phyloP scores from a whole-genome alignment of 2,113 vertebrate genomes.

The Mesoclemmys tuberculata region DNA sequence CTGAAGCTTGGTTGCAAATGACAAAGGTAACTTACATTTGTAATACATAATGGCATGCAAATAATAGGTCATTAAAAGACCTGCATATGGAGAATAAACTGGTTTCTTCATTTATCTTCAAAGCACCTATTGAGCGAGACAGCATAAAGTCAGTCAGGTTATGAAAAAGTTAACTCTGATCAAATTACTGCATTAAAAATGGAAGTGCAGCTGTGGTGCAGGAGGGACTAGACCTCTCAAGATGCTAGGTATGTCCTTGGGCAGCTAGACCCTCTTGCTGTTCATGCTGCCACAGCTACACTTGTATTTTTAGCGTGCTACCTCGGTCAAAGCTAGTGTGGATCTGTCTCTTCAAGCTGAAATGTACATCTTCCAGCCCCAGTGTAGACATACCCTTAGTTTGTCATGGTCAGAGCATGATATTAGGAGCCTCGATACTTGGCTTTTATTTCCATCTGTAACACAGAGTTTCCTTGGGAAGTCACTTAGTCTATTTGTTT shows the following conservation, averaged over 20 bases:
- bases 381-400: not conserved
- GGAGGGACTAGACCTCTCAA: not conserved
- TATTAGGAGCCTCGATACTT: not conserved
- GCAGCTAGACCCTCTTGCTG: not conserved
- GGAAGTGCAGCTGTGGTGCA: not conserved
- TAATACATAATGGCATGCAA: rapidly evolving
- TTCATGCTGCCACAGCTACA: not conserved
- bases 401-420: not conserved
- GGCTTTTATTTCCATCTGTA: not conserved
- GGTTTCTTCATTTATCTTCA: not conserved
- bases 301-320: not conserved
- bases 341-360: not conserved
- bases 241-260: not conserved
- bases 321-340: not conserved
- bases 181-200: not conserved
- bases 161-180: no score
- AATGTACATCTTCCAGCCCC: not conserved
- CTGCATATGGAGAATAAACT: not conserved
- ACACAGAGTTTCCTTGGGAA: not conserved
- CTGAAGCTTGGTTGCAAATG: not conserved
- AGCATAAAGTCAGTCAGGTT: not conserved
- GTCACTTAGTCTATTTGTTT: not conserved
- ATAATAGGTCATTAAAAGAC: not conserved
- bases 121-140: not conserved
- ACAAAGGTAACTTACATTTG: not conserved